phyloP scores from a whole-genome alignment of 2,888 invertebrate species.

The Spicauda simplicius region DNA sequence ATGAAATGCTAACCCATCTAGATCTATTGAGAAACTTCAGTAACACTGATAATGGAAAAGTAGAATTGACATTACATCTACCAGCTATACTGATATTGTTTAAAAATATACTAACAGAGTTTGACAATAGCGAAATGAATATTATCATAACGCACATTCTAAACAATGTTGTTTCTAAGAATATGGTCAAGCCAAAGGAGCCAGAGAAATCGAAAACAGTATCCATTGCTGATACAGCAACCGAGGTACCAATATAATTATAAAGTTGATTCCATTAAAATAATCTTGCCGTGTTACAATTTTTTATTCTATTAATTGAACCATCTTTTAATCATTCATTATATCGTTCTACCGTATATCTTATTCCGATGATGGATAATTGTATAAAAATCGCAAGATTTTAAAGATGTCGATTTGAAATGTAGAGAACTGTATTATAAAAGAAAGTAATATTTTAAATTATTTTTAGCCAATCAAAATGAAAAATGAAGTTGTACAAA shows the following conservation, averaged over 20 bases:
- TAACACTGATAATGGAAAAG: slow-evolving; percentile 52
- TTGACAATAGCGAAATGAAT: slow-evolving; percentile 70
- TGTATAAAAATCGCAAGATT: too few relatives aligned
- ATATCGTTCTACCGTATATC: too few relatives aligned
- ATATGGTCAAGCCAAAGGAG: slow-evolving; percentile 46
- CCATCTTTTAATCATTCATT: too few relatives aligned
- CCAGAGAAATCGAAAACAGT: slow-evolving; percentile 44
- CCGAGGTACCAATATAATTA: slow-evolving; percentile 67
- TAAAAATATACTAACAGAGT: slow-evolving; percentile 62
- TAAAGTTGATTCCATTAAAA: background rate
- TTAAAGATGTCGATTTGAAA: too few relatives aligned
- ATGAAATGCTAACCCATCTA: slow-evolving; percentile 65
- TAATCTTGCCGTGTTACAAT: background rate
- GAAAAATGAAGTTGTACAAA: slow-evolving; percentile 59
- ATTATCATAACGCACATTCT: slow-evolving; percentile 64
- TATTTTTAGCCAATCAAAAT: slow-evolving; percentile 53
- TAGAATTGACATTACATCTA: slow-evolving; percentile 54
- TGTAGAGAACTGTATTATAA: too few relatives aligned
- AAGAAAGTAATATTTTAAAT: too few relatives aligned
- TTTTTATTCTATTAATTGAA: too few relatives aligned
- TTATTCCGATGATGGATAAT: too few relatives aligned
- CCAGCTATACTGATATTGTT: slow-evolving; percentile 60
- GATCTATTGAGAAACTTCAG: slow-evolving; percentile 62
- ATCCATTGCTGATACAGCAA: slow-evolving; percentile 54
- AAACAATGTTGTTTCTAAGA: slow-evolving; percentile 61